Evolutionary conservation across 1,140 invertebrate genomes (phyloP), one percentile per base, ranked within the genome.

Genomic region (Pseudomyrmex pallidus): DNA sequence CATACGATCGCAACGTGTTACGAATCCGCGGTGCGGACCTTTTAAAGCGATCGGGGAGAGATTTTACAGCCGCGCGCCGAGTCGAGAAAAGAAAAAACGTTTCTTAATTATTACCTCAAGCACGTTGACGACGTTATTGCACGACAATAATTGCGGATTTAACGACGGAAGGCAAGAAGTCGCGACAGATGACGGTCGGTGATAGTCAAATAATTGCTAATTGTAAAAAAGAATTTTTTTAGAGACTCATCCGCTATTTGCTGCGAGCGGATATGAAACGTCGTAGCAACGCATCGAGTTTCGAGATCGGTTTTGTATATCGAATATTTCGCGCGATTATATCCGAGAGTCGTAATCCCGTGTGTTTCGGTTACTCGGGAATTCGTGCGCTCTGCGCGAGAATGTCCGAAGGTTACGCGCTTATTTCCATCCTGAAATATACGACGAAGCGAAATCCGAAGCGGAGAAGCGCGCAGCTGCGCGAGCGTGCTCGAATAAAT

Each of bases 1-100:
- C 74, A 59, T 77, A 76, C 59, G 73, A 72, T 54, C 54, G 63
- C 74, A 80, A 80, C 80, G 82, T 76, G 85, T 87, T 77, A 59
- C 76, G 76, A 80, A 80, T 80, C 35, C 56, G 56, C 76, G 56
- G 59, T 20, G 76, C 44, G 44, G 56, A 50, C 76, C 66, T 80
- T 80, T 80, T 70, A 48, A 48, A 80, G 76, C 44, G 15, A 57
- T 46, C 44, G 76, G 76, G 46, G 35, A 80, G 76, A 13, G 66
- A 12, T 10, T 67, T 80, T 80, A 80, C 44, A 64, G 68, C 17
- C 2, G 25, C 20, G 2, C 10, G 44, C 10, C 61, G 54, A 20
- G 15, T 9, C 12, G n/a, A 56, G 15, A 50, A n/a, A 66, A n/a
- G 10, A 22, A 35, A 25, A 50, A 15, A 35, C 25, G 12, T 70